Base-by-base conservation (phyloP, 2,888 invertebrate genomes). In the Nysson spinosus region DNA sequence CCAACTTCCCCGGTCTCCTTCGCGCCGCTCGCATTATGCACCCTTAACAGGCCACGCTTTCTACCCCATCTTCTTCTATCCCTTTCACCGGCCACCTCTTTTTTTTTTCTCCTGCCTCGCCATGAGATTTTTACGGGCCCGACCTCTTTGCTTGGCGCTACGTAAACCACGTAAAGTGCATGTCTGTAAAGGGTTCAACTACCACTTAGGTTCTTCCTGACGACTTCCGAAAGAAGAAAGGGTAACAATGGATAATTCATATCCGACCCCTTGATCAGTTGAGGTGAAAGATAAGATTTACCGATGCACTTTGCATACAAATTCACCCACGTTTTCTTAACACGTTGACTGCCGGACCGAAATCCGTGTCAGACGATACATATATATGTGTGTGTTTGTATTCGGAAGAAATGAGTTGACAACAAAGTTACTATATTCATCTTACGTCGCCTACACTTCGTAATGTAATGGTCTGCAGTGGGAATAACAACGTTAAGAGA, bases 111-210 rank as follows among this genome's bases (percentile, higher is more conserved):
- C 49, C 50, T 42, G 11, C 35, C 11, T 11, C 35, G 6, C 51
- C 54, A 28, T 68, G 72, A 72, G 73, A 77, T 77, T 77, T 77
- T 74, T 74, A 66, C 49, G 69, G 57, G 62, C 56, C 57, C 39
- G 56, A 57, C 52, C 52, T 67, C 52, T 56, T 67, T 46, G 44
- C 44, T 28, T 47, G 50, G 32, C 43, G 65, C 56, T 75, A 60
- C 63, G 61, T 72, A 75, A 75, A 75, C 72, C 69, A 58, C 47
- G 58, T 50, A 67, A 64, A 64, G 64, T 64, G 64, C 67, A 54
- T 30, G 65, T 37, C 40, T 51, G 54, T 61, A 47, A 72, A 72
- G 61, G 72, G 74, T 66, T 60, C 62, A 69, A 69, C 58, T 72
- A 74, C 71, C 56, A 52, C 61, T 58, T 52, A 61, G 54, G 32